A percentile compares a stretch with the other conserved stretches of the same genome.
Evolutionary conservation across 1,140 invertebrate species (phyloP).

Genomic region (Leptopilina boulardi): DNA sequence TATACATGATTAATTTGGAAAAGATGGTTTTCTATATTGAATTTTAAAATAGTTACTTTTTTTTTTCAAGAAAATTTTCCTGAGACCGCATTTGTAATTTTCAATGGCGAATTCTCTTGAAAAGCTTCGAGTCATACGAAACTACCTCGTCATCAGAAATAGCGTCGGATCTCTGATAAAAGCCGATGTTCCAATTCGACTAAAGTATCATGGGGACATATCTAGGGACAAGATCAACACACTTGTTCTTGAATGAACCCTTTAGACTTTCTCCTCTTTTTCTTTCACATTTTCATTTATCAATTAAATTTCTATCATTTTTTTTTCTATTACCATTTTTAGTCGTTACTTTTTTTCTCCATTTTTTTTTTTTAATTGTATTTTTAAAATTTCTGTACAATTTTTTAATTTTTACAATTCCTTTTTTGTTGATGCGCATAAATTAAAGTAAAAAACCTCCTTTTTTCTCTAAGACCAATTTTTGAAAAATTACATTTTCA

Average conservation of each 20-base stretch:
- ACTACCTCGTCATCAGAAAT: background rate
- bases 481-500: background rate
- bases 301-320: too few relatives aligned
- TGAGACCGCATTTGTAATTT: background rate
- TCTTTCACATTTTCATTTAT: background rate
- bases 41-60: background rate
- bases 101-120: background rate
- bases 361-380: background rate
- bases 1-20: background rate
- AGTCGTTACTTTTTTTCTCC: background rate
- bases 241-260: background rate
- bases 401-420: too few relatives aligned
- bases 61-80: background rate
- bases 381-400: too few relatives aligned
- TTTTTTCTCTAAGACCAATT: conserved; percentile 7
- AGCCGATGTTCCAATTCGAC: conserved; percentile 24
- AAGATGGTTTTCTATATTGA: background rate
- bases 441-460: background rate
- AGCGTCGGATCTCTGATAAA: conserved; percentile 9
- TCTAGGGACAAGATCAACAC: conserved; percentile 12
- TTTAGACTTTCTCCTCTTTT: background rate
- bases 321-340: background rate
- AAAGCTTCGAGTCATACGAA: background rate
- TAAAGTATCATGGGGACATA: conserved; percentile 2
- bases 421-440: too few relatives aligned